Conservation (phyloP, 2,888 invertebrate genomes). For the Sycophila texana region DNA sequence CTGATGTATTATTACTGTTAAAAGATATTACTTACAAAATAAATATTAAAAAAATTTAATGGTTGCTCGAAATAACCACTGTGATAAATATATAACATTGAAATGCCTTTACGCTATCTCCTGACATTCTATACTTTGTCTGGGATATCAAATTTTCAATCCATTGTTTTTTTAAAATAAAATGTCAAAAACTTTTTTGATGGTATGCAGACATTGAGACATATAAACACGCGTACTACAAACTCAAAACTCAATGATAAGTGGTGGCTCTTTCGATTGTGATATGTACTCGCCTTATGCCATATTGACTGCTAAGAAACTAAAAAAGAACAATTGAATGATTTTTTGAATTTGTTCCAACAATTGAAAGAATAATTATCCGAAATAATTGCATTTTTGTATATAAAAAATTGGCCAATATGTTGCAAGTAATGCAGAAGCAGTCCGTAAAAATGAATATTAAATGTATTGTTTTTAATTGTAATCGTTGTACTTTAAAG, state of each 20-base stretch:
- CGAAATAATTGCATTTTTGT: conserved; percentile 68
- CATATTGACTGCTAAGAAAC: conserved; percentile 63
- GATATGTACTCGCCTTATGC: conserved; percentile 60
- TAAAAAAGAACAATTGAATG: conserved; percentile 57
- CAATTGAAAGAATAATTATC: conserved; percentile 62
- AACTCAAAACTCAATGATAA: conserved; percentile 5
- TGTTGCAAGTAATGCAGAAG: neutral
- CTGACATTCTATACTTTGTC: neutral
- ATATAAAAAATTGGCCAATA: conserved; percentile 58
- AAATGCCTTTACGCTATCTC: conserved; percentile 30
- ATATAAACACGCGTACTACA: conserved; percentile 22
- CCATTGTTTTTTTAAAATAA: neutral
- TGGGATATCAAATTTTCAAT: conserved; percentile 46
- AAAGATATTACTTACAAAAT: conserved; percentile 31
- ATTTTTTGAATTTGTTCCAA: too few species aligned
- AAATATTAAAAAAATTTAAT: conserved; percentile 28
- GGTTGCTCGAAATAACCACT: conserved; percentile 40
- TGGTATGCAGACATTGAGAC: conserved; percentile 25
- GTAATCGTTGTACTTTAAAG: too few species aligned
- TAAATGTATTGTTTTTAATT: too few species aligned
- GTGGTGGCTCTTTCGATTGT: conserved; percentile 49
- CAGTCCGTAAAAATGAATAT: neutral
- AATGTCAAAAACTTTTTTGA: conserved; percentile 40
- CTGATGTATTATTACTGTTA: conserved; percentile 33
- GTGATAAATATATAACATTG: conserved; percentile 49